A percentile compares a stretch with the other conserved stretches of the same genome.
These are phyloP conservation scores for Dolomedes plantarius DNA, from an alignment of 2,888 invertebrate species.

Conservation along the genomic window DNA sequence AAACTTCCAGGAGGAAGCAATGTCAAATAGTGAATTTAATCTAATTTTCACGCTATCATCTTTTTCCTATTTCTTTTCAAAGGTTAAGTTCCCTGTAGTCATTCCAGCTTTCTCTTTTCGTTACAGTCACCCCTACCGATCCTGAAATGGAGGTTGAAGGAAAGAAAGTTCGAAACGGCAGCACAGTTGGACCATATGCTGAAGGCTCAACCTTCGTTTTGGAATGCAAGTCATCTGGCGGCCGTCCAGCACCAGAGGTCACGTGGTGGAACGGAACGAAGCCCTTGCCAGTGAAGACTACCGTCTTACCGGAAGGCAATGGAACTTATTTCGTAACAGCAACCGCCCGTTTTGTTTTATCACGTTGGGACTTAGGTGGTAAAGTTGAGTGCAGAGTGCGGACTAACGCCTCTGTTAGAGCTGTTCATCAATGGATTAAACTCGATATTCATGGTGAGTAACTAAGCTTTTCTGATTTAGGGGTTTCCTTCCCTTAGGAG, in stretches of 20 bases:
- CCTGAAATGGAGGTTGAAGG: slow-evolving; percentile 70
- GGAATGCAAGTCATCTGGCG: slow-evolving; percentile 86
- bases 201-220: slow-evolving; percentile 84
- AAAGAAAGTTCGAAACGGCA: slow-evolving; percentile 61
- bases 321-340: slow-evolving; percentile 72
- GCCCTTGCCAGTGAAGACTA: slow-evolving; percentile 72
- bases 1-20: no score
- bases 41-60: no score
- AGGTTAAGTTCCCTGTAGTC: no score
- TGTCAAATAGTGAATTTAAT: no score
- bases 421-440: slow-evolving; percentile 78
- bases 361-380: slow-evolving; percentile 73
- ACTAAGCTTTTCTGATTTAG: no score
- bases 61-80: no score
- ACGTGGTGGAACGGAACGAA: slow-evolving; percentile 86
- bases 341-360: slow-evolving; percentile 73
- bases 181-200: slow-evolving; percentile 82
- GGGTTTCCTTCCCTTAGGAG: no score
- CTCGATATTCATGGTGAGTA: slow-evolving; percentile 86
- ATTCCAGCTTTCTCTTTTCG: slow-evolving; percentile 11
- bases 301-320: slow-evolving; percentile 60
- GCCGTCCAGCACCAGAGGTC: slow-evolving; percentile 89
- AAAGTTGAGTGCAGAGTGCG: slow-evolving; percentile 73
- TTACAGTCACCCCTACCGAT: slow-evolving; percentile 62
- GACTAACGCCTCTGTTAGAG: slow-evolving; percentile 72